Evolutionary conservation across 2,888 invertebrate species (phyloP).

Genomic region (Drosophila quinaria): DNA sequence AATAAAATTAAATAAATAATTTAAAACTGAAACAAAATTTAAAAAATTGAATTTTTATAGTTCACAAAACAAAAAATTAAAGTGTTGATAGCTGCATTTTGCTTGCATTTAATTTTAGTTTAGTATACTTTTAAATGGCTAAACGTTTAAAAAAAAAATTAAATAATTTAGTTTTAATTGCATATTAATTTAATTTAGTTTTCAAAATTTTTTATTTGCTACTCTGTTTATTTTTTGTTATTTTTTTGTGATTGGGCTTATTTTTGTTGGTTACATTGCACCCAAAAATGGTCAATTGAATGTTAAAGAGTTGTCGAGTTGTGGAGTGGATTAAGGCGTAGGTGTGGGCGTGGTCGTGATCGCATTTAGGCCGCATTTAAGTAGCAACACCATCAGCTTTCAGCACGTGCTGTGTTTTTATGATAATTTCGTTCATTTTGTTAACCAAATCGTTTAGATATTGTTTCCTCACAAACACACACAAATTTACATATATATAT

Average conservation of each 20-base stretch:
- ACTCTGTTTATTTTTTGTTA: too few relatives aligned
- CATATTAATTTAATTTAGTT: too few relatives aligned
- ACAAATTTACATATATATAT: background rate
- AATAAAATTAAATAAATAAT: too few relatives aligned
- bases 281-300: conserved; percentile 1
- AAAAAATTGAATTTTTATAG: too few relatives aligned
- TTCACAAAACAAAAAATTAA: too few relatives aligned
- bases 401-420: conserved; percentile 45
- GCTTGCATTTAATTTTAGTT: too few relatives aligned
- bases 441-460: conserved; percentile 40
- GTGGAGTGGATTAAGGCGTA: background rate
- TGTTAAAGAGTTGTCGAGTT: background rate
- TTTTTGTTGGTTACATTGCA: conserved; percentile 19
- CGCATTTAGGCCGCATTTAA: background rate
- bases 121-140: too few relatives aligned
- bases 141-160: too few relatives aligned
- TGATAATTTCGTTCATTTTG: conserved; percentile 32
- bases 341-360: conserved; percentile 9
- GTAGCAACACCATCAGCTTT: conserved; percentile 12
- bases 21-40: too few relatives aligned
- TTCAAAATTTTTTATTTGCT: too few relatives aligned
- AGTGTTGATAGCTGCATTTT: too few relatives aligned
- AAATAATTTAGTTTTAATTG: too few relatives aligned
- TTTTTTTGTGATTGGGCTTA: conserved; percentile 26
- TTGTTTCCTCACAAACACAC: conserved; percentile 43